Conservation (phyloP, 2,113 vertebrate genomes). For the Pituophis catenifer region DNA sequence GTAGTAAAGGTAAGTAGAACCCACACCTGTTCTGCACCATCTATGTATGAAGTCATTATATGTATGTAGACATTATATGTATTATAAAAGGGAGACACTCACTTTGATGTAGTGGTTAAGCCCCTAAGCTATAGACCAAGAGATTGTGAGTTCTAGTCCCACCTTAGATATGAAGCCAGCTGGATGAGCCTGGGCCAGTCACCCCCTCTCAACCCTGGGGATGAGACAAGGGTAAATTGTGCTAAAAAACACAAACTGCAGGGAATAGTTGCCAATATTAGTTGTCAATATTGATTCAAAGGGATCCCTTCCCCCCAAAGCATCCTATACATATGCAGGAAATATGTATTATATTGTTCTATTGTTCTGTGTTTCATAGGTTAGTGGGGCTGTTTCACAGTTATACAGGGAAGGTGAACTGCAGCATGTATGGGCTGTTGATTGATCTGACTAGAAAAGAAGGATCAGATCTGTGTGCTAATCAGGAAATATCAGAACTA, state of each 20-base stretch:
- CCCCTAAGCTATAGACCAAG: neutral
- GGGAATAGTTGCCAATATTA: neutral
- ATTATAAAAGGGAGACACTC: neutral
- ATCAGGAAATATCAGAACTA: neutral
- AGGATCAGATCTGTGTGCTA: neutral
- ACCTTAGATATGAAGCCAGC: neutral
- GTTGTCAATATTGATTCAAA: neutral
- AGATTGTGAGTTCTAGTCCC: neutral
- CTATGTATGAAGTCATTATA: neutral
- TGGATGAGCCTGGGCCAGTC: neutral
- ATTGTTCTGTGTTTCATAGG: neutral
- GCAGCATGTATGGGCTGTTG: neutral
- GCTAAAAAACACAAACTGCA: neutral
- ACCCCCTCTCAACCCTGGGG: neutral
- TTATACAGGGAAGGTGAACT: neutral
- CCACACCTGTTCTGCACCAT: neutral
- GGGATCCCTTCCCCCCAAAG: neutral
- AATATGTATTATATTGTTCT: neutral
- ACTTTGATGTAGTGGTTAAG: neutral
- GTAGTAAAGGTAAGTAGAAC: too few species aligned
- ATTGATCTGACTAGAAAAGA: neutral
- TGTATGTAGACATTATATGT: neutral
- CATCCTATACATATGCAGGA: neutral
- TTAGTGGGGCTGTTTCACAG: neutral
- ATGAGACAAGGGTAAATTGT: neutral